A percentile compares a stretch with the other conserved stretches of the same genome.
Evolutionary conservation across 2,888 invertebrate genomes (phyloP).

Genomic region (Cantharis rustica): DNA sequence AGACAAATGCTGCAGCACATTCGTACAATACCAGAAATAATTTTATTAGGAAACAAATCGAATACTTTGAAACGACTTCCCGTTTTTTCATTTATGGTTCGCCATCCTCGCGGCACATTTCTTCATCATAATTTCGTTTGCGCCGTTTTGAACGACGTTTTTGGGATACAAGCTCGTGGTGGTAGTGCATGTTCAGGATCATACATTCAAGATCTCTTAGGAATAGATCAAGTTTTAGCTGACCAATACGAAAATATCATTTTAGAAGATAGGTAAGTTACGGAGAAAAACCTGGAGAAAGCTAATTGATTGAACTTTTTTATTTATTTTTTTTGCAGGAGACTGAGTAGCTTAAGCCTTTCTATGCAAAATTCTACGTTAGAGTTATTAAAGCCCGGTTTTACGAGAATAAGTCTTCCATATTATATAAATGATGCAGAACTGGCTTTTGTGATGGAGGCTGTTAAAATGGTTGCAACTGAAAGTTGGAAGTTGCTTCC

Average conservation of each 20-base stretch:
- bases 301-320: not conserved
- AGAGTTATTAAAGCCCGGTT: conserved; percentile 84
- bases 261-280: conserved; percentile 61
- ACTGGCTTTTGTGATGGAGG: conserved; percentile 80
- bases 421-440: conserved; percentile 83
- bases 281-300: not conserved
- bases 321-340: conserved; percentile 46
- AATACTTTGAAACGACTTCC: conserved; percentile 73
- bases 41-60: conserved; percentile 74
- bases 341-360: conserved; percentile 55
- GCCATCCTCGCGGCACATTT: conserved; percentile 79
- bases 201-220: conserved; percentile 83
- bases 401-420: conserved; percentile 82
- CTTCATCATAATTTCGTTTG: conserved; percentile 89
- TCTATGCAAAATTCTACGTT: conserved; percentile 57
- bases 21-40: conserved; percentile 77
- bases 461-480: conserved; percentile 84
- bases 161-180: conserved; percentile 85
- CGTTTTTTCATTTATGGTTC: conserved; percentile 84
- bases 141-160: conserved; percentile 86
- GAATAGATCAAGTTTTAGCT: conserved; percentile 78
- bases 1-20: conserved; percentile 82
- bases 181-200: conserved; percentile 82
- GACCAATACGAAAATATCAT: conserved; percentile 75
- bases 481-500: conserved; percentile 90